phyloP scores from a whole-genome alignment of 2,113 vertebrate species.

The Caloenas nicobarica region DNA sequence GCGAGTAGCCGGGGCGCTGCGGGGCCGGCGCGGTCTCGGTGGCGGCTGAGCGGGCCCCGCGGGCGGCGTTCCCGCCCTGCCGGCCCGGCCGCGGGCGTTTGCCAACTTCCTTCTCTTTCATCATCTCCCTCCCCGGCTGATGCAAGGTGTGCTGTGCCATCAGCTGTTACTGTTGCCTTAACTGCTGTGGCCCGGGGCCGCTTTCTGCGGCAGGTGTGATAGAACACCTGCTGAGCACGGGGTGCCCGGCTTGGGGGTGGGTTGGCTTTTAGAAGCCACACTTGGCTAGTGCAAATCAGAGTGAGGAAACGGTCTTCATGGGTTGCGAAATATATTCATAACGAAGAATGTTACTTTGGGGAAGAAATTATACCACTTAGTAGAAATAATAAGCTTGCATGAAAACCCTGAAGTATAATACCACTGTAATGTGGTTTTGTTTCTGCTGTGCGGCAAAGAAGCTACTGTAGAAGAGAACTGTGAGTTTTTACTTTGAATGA shows the following conservation, averaged over 20 bases:
- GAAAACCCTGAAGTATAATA: neutral
- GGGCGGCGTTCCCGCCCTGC: neutral
- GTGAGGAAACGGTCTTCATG: accelerated
- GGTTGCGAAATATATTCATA: neutral
- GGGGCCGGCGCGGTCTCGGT: neutral
- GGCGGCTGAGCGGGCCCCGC: neutral
- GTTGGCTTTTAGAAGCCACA: accelerated
- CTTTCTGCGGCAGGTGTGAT: neutral
- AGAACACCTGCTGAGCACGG: accelerated
- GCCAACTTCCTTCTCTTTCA: neutral
- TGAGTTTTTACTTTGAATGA: neutral
- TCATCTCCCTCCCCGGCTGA: neutral
- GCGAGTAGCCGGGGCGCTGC: neutral
- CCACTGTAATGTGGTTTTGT: neutral
- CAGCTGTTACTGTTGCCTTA: neutral
- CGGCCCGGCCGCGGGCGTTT: neutral
- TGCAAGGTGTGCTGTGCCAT: neutral
- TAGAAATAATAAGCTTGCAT: neutral
- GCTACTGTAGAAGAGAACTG: neutral
- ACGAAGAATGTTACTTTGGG: neutral
- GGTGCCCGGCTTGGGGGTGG: accelerated
- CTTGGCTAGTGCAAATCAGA: accelerated
- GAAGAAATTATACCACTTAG: accelerated
- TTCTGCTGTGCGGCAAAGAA: neutral
- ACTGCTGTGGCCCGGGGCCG: neutral